Conservation (phyloP, 2,888 invertebrate species). For the Molanna angustata region DNA sequence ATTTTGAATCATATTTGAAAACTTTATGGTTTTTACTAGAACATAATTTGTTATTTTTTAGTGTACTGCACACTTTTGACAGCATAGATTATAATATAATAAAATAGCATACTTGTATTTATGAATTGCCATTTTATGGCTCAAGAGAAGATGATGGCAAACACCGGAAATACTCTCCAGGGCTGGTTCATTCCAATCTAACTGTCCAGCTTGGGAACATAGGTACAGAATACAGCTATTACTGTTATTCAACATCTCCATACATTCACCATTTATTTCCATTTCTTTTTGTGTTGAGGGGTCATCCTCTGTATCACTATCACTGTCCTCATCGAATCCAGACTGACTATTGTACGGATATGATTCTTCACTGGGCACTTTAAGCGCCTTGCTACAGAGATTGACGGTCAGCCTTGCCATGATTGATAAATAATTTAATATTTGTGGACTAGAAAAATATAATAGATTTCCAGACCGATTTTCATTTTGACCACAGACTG, state of each 20-base stretch:
- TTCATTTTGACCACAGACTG: constrained; percentile 44
- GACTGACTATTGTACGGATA: constrained; percentile 48
- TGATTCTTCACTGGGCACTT: constrained; percentile 49
- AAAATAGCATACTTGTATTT: constrained; percentile 68
- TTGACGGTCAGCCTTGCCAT: constrained; percentile 48
- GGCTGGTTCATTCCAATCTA: constrained; percentile 52
- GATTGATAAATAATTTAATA: constrained; percentile 47
- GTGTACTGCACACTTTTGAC: too few relatives aligned
- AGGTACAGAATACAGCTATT: constrained; percentile 46
- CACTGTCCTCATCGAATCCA: constrained; percentile 54
- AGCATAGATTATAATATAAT: constrained; percentile 14
- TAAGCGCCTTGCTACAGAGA: constrained; percentile 49
- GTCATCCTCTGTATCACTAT: constrained; percentile 56
- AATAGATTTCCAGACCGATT: not conserved
- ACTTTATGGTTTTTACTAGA: too few relatives aligned
- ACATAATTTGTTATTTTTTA: too few relatives aligned
- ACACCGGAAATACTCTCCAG: constrained; percentile 71
- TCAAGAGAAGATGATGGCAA: constrained; percentile 80
- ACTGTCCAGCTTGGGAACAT: constrained; percentile 53
- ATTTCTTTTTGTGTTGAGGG: constrained; percentile 50
- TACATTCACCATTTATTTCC: constrained; percentile 53
- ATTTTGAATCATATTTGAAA: too few relatives aligned
- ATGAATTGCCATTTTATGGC: constrained; percentile 78
- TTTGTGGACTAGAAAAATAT: constrained; percentile 47
- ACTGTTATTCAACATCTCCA: constrained; percentile 65